phyloP scores from a whole-genome alignment of 2,888 invertebrate genomes.

The Andrena fulva region DNA sequence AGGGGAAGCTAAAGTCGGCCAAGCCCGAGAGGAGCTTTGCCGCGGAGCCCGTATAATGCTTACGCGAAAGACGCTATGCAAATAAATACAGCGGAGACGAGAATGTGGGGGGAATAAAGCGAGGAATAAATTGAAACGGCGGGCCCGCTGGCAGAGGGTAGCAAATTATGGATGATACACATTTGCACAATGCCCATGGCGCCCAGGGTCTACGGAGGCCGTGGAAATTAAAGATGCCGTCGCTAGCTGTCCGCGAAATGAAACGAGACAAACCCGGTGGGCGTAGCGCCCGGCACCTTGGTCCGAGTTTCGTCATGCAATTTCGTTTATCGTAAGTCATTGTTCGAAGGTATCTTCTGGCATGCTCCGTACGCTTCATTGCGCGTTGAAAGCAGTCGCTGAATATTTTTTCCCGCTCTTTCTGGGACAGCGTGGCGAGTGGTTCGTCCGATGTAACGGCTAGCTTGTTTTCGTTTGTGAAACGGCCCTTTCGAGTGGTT shows the following conservation, averaged over 20 bases:
- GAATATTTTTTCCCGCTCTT: too few species aligned
- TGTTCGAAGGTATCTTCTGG: too few species aligned
- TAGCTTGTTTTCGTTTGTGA: too few species aligned
- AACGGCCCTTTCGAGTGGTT: too few species aligned
- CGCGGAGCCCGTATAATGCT: constrained; percentile 40
- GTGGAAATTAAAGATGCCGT: constrained; percentile 35
- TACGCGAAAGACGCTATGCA: constrained; percentile 51
- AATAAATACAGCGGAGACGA: constrained; percentile 58
- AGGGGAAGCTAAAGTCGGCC: constrained; percentile 39
- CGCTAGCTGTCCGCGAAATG: constrained; percentile 4
- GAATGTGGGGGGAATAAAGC: constrained; percentile 31
- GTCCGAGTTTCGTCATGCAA: not conserved
- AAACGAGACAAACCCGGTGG: not conserved
- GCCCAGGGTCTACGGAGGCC: not conserved
- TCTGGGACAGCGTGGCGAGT: too few species aligned
- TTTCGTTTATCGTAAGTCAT: not conserved
- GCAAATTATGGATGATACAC: constrained; percentile 46
- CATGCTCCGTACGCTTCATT: too few species aligned
- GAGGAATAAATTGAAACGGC: constrained; percentile 51
- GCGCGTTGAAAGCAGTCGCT: too few species aligned
- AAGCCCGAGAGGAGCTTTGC: constrained; percentile 30
- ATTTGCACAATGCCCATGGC: constrained; percentile 1
- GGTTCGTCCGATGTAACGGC: too few species aligned
- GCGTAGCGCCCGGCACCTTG: too few species aligned
- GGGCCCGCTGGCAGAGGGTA: constrained; percentile 11